Conservation (phyloP, 2,888 invertebrate species). For the Galerucella pusilla region DNA sequence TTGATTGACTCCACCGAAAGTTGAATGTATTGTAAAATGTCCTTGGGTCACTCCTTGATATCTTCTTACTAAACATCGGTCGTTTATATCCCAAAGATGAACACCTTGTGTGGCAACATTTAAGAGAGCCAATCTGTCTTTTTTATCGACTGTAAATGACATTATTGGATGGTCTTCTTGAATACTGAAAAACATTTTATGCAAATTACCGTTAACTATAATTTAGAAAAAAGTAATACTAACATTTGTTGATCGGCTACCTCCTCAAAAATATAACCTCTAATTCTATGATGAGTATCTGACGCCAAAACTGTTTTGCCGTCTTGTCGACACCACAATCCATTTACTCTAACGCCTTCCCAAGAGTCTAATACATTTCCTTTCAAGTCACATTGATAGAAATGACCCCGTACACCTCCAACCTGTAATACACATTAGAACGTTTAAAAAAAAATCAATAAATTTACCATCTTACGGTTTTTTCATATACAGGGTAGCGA, state of each 20-base stretch:
- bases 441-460: no score
- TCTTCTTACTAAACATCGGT: slow-evolving; percentile 88
- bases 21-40: slow-evolving; percentile 97
- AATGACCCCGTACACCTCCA: slow-evolving; percentile 96
- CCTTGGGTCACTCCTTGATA: slow-evolving; percentile 97
- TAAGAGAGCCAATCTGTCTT: slow-evolving; percentile 88
- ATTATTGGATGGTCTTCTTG: slow-evolving; percentile 97
- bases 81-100: slow-evolving; percentile 96
- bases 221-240: slow-evolving; percentile 53
- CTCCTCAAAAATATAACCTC: slow-evolving; percentile 92
- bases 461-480: no score
- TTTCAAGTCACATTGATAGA: slow-evolving; percentile 91
- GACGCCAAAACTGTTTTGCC: slow-evolving; percentile 93
- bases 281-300: slow-evolving; percentile 95
- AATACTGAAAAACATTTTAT: slow-evolving; percentile 69
- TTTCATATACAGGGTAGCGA: no score
- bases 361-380: slow-evolving; percentile 92
- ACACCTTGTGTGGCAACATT: slow-evolving; percentile 97
- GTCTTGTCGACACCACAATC: slow-evolving; percentile 89
- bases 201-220: no score
- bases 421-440: slow-evolving; percentile 60
- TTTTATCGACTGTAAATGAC: slow-evolving; percentile 93
- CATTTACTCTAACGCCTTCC: slow-evolving; percentile 98
- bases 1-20: slow-evolving; percentile 97
- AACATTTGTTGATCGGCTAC: slow-evolving; percentile 80